These are phyloP conservation scores for Spilosoma lubricipeda DNA, from an alignment of 2,888 invertebrate genomes.

Conservation along the genomic window DNA sequence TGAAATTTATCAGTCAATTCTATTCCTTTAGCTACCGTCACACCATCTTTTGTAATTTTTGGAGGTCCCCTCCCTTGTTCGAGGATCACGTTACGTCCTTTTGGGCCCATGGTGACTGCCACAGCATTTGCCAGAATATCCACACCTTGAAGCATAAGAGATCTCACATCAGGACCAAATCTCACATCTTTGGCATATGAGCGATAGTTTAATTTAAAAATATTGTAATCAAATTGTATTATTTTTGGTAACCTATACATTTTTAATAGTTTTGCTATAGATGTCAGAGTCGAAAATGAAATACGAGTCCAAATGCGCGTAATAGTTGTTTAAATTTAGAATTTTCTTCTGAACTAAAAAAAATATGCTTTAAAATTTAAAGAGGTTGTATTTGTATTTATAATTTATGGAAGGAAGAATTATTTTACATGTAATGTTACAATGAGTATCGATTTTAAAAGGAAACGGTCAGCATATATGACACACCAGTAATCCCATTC, in stretches of 20 bases:
- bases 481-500: too few relatives aligned
- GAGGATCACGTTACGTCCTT: slow-evolving; percentile 99
- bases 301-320: slow-evolving; percentile 32
- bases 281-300: slow-evolving; percentile 16
- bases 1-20: slow-evolving; percentile 99
- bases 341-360: slow-evolving; percentile 11
- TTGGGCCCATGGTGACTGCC: slow-evolving; percentile 99
- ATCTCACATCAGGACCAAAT: slow-evolving; percentile 98
- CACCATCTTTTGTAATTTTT: slow-evolving; percentile 99
- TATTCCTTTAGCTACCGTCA: slow-evolving; percentile 99
- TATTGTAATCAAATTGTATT: slow-evolving; percentile 31
- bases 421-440: too few relatives aligned
- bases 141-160: slow-evolving; percentile 98
- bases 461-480: too few relatives aligned
- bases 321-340: slow-evolving; percentile 31
- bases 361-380: neutral
- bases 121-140: slow-evolving; percentile 99
- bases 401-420: too few relatives aligned
- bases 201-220: slow-evolving; percentile 45
- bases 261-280: slow-evolving; percentile 22
- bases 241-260: slow-evolving; percentile 61
- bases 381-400: neutral
- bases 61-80: slow-evolving; percentile 99
- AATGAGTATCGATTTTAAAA: too few relatives aligned
- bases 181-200: slow-evolving; percentile 96